Percentiles rank a stretch among this genome's conserved stretches.
Conservation (phyloP, 2,797 vertebrate species). For the Amphiprion clarkii region DNA sequence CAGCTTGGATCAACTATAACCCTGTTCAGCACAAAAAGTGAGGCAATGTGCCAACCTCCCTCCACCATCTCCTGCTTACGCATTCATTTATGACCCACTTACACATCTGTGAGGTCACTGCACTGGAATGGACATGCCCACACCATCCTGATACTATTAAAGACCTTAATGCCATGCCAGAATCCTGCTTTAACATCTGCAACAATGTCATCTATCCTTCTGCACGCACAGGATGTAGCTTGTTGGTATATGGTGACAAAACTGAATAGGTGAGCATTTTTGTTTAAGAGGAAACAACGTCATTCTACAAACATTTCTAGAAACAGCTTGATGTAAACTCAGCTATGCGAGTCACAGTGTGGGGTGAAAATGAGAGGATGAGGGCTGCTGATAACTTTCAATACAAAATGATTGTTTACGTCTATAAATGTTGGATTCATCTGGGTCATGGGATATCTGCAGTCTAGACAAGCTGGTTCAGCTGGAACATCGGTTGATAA, state of each 20-base stretch:
- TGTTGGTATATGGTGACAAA: constrained; percentile 5
- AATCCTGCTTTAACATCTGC: constrained; percentile 51
- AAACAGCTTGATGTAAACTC: neutral
- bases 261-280: neutral
- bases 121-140: constrained; percentile 11
- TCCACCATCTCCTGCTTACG: constrained; percentile 14
- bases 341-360: neutral
- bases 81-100: constrained; percentile 64
- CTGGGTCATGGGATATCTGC: constrained; percentile 2
- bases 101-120: constrained; percentile 58
- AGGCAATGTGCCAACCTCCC: constrained; percentile 35
- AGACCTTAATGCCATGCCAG: constrained; percentile 45
- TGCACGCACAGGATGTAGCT: constrained; percentile 24
- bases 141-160: constrained; percentile 40
- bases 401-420: neutral
- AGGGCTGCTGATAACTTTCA: neutral
- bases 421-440: neutral
- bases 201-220: constrained; percentile 19
- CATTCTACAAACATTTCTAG: neutral
- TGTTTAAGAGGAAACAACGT: constrained; percentile 18
- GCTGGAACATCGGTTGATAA: constrained; percentile 1
- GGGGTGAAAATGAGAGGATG: neutral
- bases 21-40: constrained; percentile 17
- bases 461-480: neutral
- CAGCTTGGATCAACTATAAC: constrained; percentile 44